Evolutionary conservation across 2,113 vertebrate genomes (phyloP).

Genomic region (Austrofundulus limnaeus): DNA sequence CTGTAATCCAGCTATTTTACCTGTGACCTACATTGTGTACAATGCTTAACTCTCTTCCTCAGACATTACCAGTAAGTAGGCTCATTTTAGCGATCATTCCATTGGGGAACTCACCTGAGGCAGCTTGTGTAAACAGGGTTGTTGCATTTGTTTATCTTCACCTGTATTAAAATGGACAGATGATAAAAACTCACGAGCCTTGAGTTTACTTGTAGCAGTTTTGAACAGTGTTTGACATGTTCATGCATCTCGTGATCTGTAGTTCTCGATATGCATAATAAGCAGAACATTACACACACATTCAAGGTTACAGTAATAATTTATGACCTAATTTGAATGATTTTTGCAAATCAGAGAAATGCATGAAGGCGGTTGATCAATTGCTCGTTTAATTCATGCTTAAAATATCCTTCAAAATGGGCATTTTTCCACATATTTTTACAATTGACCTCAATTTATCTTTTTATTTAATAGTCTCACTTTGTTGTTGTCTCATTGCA

Average conservation of each 20-base stretch:
- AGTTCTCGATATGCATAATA: neutral
- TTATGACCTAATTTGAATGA: conserved; percentile 23
- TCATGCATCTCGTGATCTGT: neutral
- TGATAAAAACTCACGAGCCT: conserved; percentile 71
- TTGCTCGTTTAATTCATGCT: neutral
- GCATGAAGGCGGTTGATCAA: neutral
- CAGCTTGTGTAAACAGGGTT: conserved; percentile 80
- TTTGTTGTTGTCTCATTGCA: conserved; percentile 27
- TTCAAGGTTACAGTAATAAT: neutral
- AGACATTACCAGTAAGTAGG: conserved; percentile 71
- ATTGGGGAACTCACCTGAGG: conserved; percentile 63
- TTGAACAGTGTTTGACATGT: conserved; percentile 3
- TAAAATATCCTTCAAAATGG: neutral
- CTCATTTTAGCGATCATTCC: conserved; percentile 72
- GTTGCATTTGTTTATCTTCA: conserved; percentile 83
- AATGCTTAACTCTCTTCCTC: conserved; percentile 72
- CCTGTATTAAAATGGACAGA: conserved; percentile 82
- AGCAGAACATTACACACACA: neutral
- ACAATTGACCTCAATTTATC: neutral
- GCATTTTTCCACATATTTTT: neutral
- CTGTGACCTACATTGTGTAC: conserved; percentile 80
- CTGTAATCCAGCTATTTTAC: conserved; percentile 74
- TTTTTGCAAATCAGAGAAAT: neutral
- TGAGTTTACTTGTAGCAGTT: conserved; percentile 61
- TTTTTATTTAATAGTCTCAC: conserved; percentile 33